These are phyloP conservation scores for Cryptoprocta ferox DNA, from an alignment of 2,797 vertebrate genomes.

Conservation along the genomic window DNA sequence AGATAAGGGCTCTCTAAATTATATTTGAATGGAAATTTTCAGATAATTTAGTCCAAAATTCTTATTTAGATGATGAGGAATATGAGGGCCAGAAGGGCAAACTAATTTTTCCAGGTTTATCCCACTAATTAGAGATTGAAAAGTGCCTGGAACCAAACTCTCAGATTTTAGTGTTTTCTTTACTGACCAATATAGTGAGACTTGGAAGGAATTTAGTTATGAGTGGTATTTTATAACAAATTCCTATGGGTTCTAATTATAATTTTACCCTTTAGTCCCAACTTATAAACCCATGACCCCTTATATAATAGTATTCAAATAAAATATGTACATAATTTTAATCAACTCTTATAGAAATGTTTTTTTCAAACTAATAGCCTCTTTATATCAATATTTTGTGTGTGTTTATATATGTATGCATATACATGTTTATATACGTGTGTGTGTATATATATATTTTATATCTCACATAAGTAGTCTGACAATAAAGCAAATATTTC, in stretches of 20 bases:
- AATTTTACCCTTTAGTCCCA: constrained; percentile 5
- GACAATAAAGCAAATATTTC: too few species aligned
- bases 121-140: background rate
- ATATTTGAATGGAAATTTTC: background rate
- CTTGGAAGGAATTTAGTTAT: background rate
- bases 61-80: background rate
- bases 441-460: too few species aligned
- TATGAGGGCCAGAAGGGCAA: background rate
- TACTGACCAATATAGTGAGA: background rate
- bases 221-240: constrained; percentile 25
- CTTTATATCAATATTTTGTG: background rate
- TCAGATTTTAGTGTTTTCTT: background rate
- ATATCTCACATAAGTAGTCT: too few species aligned
- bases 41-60: background rate
- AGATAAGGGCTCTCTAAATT: constrained; percentile 29
- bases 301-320: constrained; percentile 18
- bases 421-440: background rate
- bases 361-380: background rate
- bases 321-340: background rate
- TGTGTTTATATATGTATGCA: too few species aligned
- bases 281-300: background rate
- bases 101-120: constrained; percentile 16
- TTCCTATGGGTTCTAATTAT: constrained; percentile 36
- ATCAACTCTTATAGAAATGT: constrained; percentile 15
- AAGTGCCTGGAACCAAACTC: background rate